phyloP scores from a whole-genome alignment of 2,113 vertebrate genomes.

The Noturus placidus region DNA sequence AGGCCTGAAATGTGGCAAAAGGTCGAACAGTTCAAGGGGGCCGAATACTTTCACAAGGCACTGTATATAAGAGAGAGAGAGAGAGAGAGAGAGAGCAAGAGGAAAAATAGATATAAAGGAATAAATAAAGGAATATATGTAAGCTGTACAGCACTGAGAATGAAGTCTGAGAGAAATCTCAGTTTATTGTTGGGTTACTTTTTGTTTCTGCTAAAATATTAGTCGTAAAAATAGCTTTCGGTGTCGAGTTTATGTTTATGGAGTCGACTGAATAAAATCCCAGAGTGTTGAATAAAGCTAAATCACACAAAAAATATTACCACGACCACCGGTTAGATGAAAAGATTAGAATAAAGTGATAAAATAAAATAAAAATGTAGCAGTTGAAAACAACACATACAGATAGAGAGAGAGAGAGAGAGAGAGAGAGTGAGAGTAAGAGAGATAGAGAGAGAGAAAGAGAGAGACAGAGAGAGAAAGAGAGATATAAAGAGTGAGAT shows the following conservation, averaged over 20 bases:
- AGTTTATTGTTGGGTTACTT: background rate
- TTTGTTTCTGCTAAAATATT: background rate
- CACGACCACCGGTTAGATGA: background rate
- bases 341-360: background rate
- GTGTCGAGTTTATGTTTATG: background rate
- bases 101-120: too few species aligned
- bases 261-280: background rate
- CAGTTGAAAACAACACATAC: background rate
- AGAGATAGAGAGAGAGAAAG: too few species aligned
- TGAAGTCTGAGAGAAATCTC: background rate
- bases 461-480: too few species aligned
- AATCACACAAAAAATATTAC: background rate
- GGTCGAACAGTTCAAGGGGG: too few species aligned
- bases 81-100: too few species aligned
- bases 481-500: too few species aligned
- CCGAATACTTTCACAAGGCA: too few species aligned
- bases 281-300: background rate
- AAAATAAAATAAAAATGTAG: background rate
- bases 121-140: too few species aligned
- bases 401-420: background rate
- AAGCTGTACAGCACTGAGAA: too few species aligned
- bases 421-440: background rate
- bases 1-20: too few species aligned
- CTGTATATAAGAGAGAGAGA: too few species aligned
- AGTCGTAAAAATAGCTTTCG: background rate